Conservation (phyloP, 2,888 invertebrate genomes). For the Athalia rosae region DNA sequence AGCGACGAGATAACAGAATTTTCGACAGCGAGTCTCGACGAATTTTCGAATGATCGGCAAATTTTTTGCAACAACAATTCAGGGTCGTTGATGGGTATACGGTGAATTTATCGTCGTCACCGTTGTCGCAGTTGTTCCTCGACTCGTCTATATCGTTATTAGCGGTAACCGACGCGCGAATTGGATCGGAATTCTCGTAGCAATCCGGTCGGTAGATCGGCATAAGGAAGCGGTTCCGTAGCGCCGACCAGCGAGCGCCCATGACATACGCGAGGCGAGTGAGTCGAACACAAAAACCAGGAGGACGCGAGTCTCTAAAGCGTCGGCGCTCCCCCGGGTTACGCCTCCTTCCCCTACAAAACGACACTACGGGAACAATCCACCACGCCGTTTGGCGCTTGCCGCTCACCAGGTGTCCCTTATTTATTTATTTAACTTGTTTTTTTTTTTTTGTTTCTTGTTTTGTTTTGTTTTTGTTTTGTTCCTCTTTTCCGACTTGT, state of each 20-base stretch:
- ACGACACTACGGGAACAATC: constrained; percentile 6
- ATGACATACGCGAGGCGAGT: constrained; percentile 70
- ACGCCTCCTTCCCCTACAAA: constrained; percentile 41
- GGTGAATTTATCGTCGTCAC: too few species aligned
- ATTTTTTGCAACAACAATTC: too few species aligned
- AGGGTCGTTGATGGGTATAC: too few species aligned
- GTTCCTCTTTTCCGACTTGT: not conserved
- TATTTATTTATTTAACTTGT: constrained; percentile 13
- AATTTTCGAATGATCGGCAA: too few species aligned
- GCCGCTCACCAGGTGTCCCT: constrained; percentile 41
- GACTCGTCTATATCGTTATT: constrained; percentile 30
- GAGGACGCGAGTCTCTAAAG: constrained; percentile 34
- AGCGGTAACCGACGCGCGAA: constrained; percentile 43
- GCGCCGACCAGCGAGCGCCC: constrained; percentile 65
- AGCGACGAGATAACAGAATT: too few species aligned
- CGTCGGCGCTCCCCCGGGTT: constrained; percentile 42
- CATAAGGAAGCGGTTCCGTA: constrained; percentile 61
- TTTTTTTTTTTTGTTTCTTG: constrained; percentile 10
- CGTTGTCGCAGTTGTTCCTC: too few species aligned
- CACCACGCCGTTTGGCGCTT: constrained; percentile 2
- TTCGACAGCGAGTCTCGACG: too few species aligned
- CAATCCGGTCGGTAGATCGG: constrained; percentile 50
- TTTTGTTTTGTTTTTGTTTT: not conserved
- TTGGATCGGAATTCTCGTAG: not conserved
- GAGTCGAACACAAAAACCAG: constrained; percentile 53